phyloP scores from a whole-genome alignment of 2,113 vertebrate genomes.

The Passer domesticus region DNA sequence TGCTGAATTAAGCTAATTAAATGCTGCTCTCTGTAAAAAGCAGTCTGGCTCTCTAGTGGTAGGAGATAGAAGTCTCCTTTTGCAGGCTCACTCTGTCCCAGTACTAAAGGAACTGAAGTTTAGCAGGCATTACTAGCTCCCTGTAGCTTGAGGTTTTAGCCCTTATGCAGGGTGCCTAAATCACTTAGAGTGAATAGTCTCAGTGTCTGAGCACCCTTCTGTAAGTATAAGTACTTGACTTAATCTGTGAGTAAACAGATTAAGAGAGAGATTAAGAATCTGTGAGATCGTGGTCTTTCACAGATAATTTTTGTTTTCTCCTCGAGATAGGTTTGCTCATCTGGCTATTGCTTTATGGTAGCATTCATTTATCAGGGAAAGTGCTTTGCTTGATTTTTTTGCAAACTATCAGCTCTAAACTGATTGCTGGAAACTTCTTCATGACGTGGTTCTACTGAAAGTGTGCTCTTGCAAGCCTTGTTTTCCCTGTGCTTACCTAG shows the following conservation, averaged over 20 bases:
- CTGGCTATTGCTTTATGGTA: not conserved
- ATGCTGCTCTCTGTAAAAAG: not conserved
- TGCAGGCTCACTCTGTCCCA: not conserved
- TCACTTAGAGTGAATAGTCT: not conserved
- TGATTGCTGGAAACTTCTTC: not conserved
- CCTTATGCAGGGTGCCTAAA: not conserved
- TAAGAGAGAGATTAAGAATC: too few species aligned
- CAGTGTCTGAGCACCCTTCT: not conserved
- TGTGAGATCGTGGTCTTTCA: not conserved
- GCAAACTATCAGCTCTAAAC: not conserved
- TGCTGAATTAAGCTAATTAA: not conserved
- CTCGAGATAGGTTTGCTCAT: not conserved
- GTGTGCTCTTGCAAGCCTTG: not conserved
- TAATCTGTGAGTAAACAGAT: not conserved
- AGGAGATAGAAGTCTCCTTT: not conserved
- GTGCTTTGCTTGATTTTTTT: not conserved
- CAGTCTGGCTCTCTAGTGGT: not conserved
- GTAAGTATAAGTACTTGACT: not conserved
- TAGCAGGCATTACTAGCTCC: not conserved
- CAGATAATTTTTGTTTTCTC: not conserved
- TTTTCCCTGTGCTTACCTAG: conserved; percentile 66
- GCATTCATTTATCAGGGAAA: not conserved
- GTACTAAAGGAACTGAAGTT: not conserved
- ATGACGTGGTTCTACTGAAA: not conserved
- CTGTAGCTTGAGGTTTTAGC: not conserved